These are phyloP conservation scores for Oncorhynchus keta DNA, from an alignment of 2,113 vertebrate species.

Conservation along the genomic window DNA sequence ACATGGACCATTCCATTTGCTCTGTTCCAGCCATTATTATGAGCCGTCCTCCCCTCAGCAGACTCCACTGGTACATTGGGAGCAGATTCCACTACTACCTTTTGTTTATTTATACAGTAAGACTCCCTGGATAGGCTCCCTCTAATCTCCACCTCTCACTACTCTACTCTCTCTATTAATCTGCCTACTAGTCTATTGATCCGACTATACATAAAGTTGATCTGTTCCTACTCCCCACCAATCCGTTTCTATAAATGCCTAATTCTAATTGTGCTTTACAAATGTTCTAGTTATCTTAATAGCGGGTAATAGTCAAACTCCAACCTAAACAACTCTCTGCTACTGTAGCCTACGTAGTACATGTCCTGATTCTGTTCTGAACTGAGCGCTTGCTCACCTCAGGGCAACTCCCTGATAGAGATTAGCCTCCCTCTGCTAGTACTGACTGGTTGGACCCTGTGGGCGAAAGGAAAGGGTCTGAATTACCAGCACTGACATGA, in stretches of 20 bases:
- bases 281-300: background rate
- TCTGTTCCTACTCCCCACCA: background rate
- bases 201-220: background rate
- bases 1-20: no score
- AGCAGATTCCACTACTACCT: slow-evolving; percentile 12
- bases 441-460: slow-evolving; percentile 15
- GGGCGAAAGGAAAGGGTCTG: slow-evolving; percentile 44
- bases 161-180: background rate
- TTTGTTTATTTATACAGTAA: slow-evolving; percentile 11
- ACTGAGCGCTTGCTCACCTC: slow-evolving; percentile 17
- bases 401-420: slow-evolving; percentile 14
- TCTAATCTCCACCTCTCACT: background rate
- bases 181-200: background rate
- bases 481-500: background rate
- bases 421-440: slow-evolving; percentile 30
- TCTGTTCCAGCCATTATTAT: no score
- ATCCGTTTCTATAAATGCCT: background rate
- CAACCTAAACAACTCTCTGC: background rate
- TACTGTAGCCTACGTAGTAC: background rate
- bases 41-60: no score
- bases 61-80: background rate
- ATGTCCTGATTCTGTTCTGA: slow-evolving; percentile 41
- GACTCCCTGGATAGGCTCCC: background rate
- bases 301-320: background rate
- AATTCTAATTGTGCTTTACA: slow-evolving; percentile 6